Base-by-base conservation (phyloP, 2,888 invertebrate genomes). In the Microplitis deprimator region DNA sequence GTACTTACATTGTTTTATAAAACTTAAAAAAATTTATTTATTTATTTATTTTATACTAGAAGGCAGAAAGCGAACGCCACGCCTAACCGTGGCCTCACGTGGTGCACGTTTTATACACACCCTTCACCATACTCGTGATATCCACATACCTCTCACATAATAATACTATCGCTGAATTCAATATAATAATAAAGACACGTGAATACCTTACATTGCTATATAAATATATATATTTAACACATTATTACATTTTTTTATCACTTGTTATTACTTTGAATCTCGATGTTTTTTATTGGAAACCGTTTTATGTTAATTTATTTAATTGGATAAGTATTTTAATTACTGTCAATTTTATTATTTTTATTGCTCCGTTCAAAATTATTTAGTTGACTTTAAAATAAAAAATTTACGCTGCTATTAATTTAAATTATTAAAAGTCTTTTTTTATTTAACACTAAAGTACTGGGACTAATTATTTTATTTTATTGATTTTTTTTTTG, bases 1-100 rank as follows among this genome's bases (percentile, higher is more conserved):
- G 84, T 85, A 87, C 88, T 89, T 88, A 88, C 87, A 86, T 88
- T 86, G 87, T 87, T 86, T 87, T 84, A 84, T 84, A 78, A 76
- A 83, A 80, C 77, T 71, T 68, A 72, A 69, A 68, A n/a, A 5
- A 41, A 67, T 73, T 50, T 73, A 8, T 50, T 50, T 50, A 50
- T 50, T 50, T 50, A 50, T 50, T 50, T 50, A 50, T 50, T 50
- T 50, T 50, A 50, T 50, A 50, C 50, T 50, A 50, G 50, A 50
- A 50, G 50, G 50, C 50, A 50, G 50, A 50, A 59, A 13, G 75
- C 40, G 50, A 65, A 82, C 80, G 86, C 89, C 88, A 88, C 89
- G 89, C 88, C 89, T 87, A 86, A 77, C 76, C 78, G 75, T 70
- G 76, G 74, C 62, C 74, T 65, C 62, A 64, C 40, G 72, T 77